Evolutionary conservation across 2,797 vertebrate genomes (phyloP).

Genomic region (Anguilla pacifica): DNA sequence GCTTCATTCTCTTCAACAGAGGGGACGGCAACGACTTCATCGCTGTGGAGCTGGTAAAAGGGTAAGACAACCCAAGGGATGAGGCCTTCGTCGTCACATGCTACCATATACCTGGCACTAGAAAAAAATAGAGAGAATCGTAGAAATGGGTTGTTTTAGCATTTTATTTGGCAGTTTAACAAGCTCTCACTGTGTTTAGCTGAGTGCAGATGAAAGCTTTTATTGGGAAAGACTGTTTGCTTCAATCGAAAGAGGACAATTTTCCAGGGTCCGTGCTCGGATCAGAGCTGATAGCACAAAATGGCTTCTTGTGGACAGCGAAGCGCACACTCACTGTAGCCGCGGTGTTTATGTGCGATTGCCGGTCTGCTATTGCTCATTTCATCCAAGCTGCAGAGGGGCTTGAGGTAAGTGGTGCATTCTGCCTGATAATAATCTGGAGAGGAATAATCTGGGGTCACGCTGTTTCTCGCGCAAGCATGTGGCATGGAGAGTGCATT

Average conservation of each 20-base stretch:
- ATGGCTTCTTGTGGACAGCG: slow-evolving; percentile 5
- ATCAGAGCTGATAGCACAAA: slow-evolving; percentile 10
- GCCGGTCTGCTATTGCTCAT: slow-evolving; percentile 3
- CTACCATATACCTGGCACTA: neutral
- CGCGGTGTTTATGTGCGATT: neutral
- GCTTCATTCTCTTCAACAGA: slow-evolving; percentile 96
- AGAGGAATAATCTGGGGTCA: neutral
- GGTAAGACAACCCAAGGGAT: slow-evolving; percentile 69
- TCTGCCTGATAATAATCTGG: slow-evolving; percentile 13
- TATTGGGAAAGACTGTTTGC: slow-evolving; percentile 16
- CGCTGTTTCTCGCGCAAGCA: neutral
- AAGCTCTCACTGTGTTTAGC: slow-evolving; percentile 7
- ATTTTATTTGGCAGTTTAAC: slow-evolving; percentile 26
- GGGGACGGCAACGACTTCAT: slow-evolving; percentile 98
- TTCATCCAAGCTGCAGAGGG: neutral
- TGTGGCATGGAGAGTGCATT: neutral
- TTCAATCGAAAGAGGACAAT: slow-evolving; percentile 9
- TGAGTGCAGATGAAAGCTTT: slow-evolving; percentile 15
- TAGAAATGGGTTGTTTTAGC: neutral
- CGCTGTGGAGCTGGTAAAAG: slow-evolving; percentile 96
- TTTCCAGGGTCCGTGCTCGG: slow-evolving; percentile 10
- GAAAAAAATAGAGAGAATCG: neutral
- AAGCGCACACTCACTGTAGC: slow-evolving; percentile 7
- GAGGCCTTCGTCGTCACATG: neutral
- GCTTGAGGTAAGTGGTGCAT: slow-evolving; percentile 18